Conservation (phyloP, 2,113 vertebrate genomes). For the Okapia johnstoni region DNA sequence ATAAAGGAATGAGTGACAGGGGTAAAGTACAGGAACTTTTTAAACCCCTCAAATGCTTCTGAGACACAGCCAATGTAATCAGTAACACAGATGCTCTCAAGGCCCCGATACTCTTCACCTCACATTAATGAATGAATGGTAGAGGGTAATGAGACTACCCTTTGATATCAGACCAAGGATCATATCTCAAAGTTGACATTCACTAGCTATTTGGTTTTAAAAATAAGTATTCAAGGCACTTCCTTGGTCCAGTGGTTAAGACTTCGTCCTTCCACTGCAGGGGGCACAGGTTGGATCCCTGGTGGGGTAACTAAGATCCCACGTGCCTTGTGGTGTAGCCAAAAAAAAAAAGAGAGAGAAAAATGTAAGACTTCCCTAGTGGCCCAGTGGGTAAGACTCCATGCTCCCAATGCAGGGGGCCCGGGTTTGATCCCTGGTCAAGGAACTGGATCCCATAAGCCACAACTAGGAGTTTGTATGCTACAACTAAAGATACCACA, state of each 20-base stretch:
- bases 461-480: background rate
- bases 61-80: background rate
- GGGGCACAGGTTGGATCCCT: background rate
- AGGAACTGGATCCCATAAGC: background rate
- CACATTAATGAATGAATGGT: background rate
- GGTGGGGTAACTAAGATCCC: background rate
- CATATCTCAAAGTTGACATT: constrained; percentile 6
- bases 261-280: background rate
- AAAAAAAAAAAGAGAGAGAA: background rate
- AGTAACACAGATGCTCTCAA: background rate
- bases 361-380: background rate
- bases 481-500: background rate
- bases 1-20: background rate
- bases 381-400: background rate
- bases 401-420: background rate
- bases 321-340: background rate
- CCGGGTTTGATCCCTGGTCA: background rate
- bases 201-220: background rate
- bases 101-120: background rate
- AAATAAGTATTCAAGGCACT: background rate
- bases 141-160: background rate
- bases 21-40: background rate
- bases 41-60: background rate
- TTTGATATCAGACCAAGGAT: background rate
- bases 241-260: background rate